A percentile compares a stretch with the other conserved stretches of the same genome.
Evolutionary conservation across 23 tunicate species (phyloP).

Genomic region (Trididemnum clinides): DNA sequence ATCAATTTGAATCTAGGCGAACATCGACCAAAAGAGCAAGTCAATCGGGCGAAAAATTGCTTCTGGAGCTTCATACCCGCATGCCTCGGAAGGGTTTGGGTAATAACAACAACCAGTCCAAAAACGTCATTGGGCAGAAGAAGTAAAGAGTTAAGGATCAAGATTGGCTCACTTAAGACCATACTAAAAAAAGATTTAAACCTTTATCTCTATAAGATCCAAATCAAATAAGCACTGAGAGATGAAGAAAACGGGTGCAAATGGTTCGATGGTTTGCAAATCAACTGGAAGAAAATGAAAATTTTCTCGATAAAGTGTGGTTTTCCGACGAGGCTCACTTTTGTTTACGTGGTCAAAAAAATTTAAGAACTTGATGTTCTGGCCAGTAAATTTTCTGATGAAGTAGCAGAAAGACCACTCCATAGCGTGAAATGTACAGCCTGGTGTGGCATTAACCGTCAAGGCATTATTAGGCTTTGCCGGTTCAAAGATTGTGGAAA

Average conservation of each 20-base stretch:
- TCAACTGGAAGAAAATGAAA: too few species aligned
- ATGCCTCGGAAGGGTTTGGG: too few species aligned
- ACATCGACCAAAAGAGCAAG: neutral
- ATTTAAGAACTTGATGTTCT: neutral
- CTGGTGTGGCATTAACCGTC: neutral
- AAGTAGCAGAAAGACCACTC: too few species aligned
- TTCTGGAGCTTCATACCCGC: too few species aligned
- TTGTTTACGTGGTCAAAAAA: neutral
- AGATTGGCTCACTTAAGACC: neutral
- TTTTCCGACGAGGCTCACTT: too few species aligned
- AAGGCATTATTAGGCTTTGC: neutral
- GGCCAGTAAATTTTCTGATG: neutral
- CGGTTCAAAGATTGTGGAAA: neutral
- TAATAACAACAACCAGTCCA: too few species aligned
- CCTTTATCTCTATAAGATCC: too few species aligned
- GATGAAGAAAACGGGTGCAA: neutral
- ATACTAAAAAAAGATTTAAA: neutral
- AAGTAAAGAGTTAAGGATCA: neutral
- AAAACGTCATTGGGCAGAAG: neutral
- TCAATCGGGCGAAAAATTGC: neutral
- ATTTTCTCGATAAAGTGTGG: too few species aligned
- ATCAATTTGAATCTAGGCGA: neutral
- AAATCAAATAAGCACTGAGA: neutral
- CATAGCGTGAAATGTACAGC: too few species aligned
- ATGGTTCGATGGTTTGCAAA: neutral